Percentiles rank a stretch among this genome's conserved stretches.
phyloP scores from a whole-genome alignment of 2,888 invertebrate genomes.

The Azorinus chamasolen region DNA sequence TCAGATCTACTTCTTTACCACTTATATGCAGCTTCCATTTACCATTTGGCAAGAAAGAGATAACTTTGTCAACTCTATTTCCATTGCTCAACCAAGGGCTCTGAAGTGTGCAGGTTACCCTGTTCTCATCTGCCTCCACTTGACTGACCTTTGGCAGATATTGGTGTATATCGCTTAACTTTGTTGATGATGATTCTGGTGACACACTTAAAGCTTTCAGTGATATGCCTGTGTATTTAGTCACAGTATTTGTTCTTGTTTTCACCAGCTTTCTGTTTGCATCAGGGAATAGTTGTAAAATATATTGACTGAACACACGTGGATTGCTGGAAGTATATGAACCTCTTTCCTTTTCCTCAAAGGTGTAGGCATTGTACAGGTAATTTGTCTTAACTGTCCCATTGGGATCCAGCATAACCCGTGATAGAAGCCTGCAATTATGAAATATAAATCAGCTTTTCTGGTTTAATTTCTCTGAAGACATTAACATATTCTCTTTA shows the following conservation, averaged over 20 bases:
- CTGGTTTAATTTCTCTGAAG: no score
- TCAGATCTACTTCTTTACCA: constrained; percentile 12
- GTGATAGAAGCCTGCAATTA: constrained; percentile 26
- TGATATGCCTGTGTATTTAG: constrained; percentile 14
- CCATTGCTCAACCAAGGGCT: constrained; percentile 7
- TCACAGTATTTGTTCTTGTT: constrained; percentile 1
- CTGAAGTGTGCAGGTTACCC: neutral
- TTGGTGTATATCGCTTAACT: no score
- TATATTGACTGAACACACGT: neutral
- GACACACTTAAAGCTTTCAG: neutral
- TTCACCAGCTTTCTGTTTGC: constrained; percentile 1
- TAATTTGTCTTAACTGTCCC: constrained; percentile 11
- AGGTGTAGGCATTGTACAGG: constrained; percentile 18
- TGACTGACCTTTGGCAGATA: no score
- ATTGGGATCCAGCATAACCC: neutral
- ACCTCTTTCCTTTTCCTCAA: constrained; percentile 10
- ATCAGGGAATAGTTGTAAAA: constrained; percentile 15
- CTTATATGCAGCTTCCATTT: constrained; percentile 20
- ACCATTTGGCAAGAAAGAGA: constrained; percentile 2
- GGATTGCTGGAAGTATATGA: no score
- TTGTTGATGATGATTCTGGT: no score
- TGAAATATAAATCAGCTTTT: no score
- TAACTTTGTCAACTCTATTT: neutral
- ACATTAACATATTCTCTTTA: no score
- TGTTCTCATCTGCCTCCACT: no score